phyloP scores from a whole-genome alignment of 1,140 invertebrate genomes.

The Drosophila tsacasi region DNA sequence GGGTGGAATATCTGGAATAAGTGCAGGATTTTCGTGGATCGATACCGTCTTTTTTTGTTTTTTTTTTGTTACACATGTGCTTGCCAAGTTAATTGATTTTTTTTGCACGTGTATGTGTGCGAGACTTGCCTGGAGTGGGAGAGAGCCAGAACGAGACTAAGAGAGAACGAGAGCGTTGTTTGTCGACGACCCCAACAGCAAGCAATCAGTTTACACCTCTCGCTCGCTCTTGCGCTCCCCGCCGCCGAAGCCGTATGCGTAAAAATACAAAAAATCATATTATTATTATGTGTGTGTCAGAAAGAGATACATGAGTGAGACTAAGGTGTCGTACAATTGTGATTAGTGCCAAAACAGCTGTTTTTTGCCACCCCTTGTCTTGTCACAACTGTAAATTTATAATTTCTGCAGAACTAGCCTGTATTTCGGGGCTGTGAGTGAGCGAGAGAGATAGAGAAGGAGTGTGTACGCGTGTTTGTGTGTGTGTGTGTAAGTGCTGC shows the following conservation, averaged over 20 bases:
- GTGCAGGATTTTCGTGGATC: slow-evolving; percentile 26
- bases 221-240: slow-evolving; percentile 2
- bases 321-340: background rate
- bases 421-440: slow-evolving; percentile 5
- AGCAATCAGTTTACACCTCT: slow-evolving; percentile 27
- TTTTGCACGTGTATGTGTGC: slow-evolving; percentile 49
- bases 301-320: slow-evolving; percentile 17
- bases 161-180: slow-evolving; percentile 28
- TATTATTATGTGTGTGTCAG: slow-evolving; percentile 1
- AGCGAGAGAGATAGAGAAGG: slow-evolving; percentile 3
- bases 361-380: slow-evolving; percentile 8
- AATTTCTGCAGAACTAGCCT: slow-evolving; percentile 15
- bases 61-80: slow-evolving; percentile 63
- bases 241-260: slow-evolving; percentile 22
- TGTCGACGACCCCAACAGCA: slow-evolving; percentile 37
- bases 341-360: slow-evolving; percentile 20
- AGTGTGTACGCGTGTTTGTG: background rate
- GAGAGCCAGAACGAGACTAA: slow-evolving; percentile 16
- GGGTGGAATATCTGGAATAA: slow-evolving; percentile 34
- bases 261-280: slow-evolving; percentile 16
- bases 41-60: slow-evolving; percentile 28
- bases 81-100: slow-evolving; percentile 72
- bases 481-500: slow-evolving; percentile 5
- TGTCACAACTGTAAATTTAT: background rate
- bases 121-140: slow-evolving; percentile 11